Evolutionary conservation across 2,797 vertebrate genomes (phyloP).

Genomic region (Muscicapa striata): DNA sequence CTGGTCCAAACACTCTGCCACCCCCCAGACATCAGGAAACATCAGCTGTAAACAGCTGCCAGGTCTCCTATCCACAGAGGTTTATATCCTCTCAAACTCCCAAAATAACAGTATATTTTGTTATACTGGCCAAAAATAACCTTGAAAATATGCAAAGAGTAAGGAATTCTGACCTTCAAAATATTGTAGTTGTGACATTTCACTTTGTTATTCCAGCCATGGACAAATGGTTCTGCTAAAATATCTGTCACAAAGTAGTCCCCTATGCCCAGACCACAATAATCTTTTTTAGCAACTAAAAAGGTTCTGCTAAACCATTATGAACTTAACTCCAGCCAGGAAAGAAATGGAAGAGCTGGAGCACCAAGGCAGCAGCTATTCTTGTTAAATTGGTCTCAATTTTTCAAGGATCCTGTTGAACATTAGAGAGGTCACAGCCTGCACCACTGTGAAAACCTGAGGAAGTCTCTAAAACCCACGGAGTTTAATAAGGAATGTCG

Average conservation of each 20-base stretch:
- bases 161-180: not conserved
- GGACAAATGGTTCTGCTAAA: not conserved
- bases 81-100: not conserved
- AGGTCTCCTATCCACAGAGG: not conserved
- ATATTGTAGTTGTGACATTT: not conserved
- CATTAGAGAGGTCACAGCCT: not conserved
- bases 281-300: not conserved
- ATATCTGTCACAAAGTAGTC: not conserved
- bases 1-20: not conserved
- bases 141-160: not conserved
- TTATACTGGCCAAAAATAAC: not conserved
- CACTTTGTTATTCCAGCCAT: not conserved
- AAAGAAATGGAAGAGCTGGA: constrained; percentile 24
- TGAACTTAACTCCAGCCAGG: constrained; percentile 16
- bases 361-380: not conserved
- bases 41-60: not conserved
- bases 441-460: not conserved
- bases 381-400: constrained; percentile 22
- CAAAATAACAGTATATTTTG: rapidly evolving
- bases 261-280: not conserved
- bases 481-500: constrained; percentile 2
- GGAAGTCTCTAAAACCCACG: not conserved
- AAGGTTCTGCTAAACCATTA: constrained; percentile 11
- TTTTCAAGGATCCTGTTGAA: constrained; percentile 13
- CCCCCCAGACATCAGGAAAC: not conserved